Percentiles rank a stretch among this genome's conserved stretches.
Evolutionary conservation across 1,140 invertebrate genomes (phyloP).

Genomic region (Monomorium pharaonis): DNA sequence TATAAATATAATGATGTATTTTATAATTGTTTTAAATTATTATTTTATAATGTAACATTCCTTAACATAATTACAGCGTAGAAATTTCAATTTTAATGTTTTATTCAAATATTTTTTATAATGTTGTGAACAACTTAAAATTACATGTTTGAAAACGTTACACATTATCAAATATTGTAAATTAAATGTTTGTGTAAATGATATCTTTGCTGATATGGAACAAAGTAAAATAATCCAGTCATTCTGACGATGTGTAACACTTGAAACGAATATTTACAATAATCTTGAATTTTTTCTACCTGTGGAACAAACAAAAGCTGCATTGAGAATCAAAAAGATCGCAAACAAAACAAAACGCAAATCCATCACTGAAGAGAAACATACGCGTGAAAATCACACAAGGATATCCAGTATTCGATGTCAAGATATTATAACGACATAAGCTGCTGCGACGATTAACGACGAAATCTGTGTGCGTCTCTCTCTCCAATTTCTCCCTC

Average conservation of each 20-base stretch:
- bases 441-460: background rate
- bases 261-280: background rate
- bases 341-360: background rate
- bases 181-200: too few species aligned
- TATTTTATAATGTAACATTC: too few species aligned
- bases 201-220: too few species aligned
- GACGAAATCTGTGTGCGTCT: background rate
- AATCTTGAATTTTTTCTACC: background rate
- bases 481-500: background rate
- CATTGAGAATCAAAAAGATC: background rate
- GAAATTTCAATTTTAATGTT: too few species aligned
- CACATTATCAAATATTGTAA: too few species aligned
- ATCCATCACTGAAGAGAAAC: slow-evolving; percentile 7
- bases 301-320: background rate
- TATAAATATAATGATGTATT: too few species aligned
- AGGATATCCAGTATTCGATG: slow-evolving; percentile 1
- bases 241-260: background rate
- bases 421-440: background rate
- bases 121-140: too few species aligned
- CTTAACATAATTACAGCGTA: too few species aligned
- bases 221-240: background rate
- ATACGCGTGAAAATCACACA: background rate
- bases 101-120: too few species aligned
- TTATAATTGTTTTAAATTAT: too few species aligned
- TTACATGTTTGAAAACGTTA: too few species aligned